phyloP scores from a whole-genome alignment of 64 coral and sea anemone genomes.

The Actinia tenebrosa region DNA sequence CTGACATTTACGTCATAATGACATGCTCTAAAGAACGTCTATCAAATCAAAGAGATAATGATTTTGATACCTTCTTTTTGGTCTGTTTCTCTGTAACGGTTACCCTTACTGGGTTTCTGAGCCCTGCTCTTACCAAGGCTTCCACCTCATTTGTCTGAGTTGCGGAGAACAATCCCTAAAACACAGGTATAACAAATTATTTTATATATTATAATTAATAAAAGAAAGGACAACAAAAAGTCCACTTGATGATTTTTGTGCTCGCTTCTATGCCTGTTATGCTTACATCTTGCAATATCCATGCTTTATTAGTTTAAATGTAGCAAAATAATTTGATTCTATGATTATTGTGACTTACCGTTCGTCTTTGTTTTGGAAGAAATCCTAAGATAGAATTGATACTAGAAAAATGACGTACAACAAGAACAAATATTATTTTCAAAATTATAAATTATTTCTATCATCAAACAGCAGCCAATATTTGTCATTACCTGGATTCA shows the following conservation, averaged over 20 bases:
- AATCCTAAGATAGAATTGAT: constrained; percentile 85
- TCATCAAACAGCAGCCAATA: too few species aligned
- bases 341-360: constrained; percentile 36
- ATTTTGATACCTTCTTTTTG: constrained; percentile 48
- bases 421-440: too few species aligned
- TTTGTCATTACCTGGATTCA: constrained; percentile 62
- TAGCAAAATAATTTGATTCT: too few species aligned
- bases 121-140: constrained; percentile 82
- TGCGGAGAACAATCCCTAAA: constrained; percentile 91
- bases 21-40: too few species aligned
- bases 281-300: too few species aligned
- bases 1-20: too few species aligned
- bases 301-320: too few species aligned
- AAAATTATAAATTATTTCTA: too few species aligned
- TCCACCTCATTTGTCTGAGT: constrained; percentile 98
- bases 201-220: too few species aligned
- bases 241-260: too few species aligned
- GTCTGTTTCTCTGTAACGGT: constrained; percentile 81
- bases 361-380: constrained; percentile 95
- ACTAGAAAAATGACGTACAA: constrained; percentile 16
- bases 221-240: too few species aligned
- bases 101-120: constrained; percentile 85
- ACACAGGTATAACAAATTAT: background rate
- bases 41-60: background rate
- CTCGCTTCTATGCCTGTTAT: too few species aligned